A percentile compares a stretch with the other conserved stretches of the same genome.
Evolutionary conservation across 2,888 invertebrate genomes (phyloP).

Genomic region (Diplolepis rosae): DNA sequence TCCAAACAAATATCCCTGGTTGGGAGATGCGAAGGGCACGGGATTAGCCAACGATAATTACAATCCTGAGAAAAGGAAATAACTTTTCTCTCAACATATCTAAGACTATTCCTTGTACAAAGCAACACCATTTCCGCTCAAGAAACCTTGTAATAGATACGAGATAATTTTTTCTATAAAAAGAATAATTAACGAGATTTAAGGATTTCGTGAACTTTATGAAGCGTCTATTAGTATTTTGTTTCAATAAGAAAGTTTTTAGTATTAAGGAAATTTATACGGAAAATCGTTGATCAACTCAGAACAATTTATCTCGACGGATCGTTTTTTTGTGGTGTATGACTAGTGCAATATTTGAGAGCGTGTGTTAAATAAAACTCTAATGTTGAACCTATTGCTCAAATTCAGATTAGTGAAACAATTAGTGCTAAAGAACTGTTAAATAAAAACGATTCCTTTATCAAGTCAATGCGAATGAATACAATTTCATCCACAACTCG

Average conservation of each 20-base stretch:
- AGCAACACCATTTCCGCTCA: conserved; percentile 10
- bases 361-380: conserved; percentile 43
- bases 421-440: conserved; percentile 21
- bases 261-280: not conserved
- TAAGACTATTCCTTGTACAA: conserved; percentile 21
- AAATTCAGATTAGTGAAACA: conserved; percentile 29
- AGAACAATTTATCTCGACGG: not conserved
- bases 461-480: not conserved
- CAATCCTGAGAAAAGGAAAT: conserved; percentile 77
- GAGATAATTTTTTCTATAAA: not conserved
- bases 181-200: not conserved
- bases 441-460: conserved; percentile 29
- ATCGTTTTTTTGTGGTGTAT: conserved; percentile 35
- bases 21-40: conserved; percentile 89
- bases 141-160: conserved; percentile 18
- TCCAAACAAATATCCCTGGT: conserved; percentile 90
- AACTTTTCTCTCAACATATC: conserved; percentile 32
- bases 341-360: conserved; percentile 38
- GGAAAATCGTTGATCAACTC: not conserved
- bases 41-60: conserved; percentile 88
- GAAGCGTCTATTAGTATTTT: not conserved
- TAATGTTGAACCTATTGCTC: conserved; percentile 40
- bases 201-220: not conserved
- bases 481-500: not conserved
- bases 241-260: conserved; percentile 14